Conservation (phyloP, 2,888 invertebrate genomes). For the Lepidocyrtoides sp. region DNA sequence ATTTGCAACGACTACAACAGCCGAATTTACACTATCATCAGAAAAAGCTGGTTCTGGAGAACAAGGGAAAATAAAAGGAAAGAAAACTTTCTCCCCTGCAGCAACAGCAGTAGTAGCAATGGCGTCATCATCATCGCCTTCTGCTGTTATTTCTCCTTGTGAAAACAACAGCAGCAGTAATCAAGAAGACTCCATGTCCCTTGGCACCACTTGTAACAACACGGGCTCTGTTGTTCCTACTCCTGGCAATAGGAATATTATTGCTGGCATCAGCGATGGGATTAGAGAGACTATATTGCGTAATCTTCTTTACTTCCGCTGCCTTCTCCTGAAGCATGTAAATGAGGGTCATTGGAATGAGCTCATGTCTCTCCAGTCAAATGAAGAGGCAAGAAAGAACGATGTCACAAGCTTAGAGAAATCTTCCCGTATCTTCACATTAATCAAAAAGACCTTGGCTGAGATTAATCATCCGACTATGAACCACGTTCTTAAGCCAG, state of each 20-base stretch:
- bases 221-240: constrained; percentile 46
- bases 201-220: constrained; percentile 79
- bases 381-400: constrained; percentile 88
- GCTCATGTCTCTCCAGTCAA: constrained; percentile 89
- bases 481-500: constrained; percentile 81
- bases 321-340: constrained; percentile 89
- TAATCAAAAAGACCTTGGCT: constrained; percentile 79
- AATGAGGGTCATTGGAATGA: constrained; percentile 89
- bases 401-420: constrained; percentile 83
- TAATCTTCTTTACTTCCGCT: constrained; percentile 87
- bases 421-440: constrained; percentile 82
- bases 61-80: constrained; percentile 18
- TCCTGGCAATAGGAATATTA: constrained; percentile 58
- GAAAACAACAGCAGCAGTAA: constrained; percentile 70
- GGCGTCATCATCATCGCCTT: constrained; percentile 40
- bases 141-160: not conserved
- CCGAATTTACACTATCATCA: not conserved
- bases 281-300: constrained; percentile 79
- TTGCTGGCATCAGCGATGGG: constrained; percentile 71
- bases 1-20: constrained; percentile 20
- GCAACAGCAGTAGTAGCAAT: not conserved
- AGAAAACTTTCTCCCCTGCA: constrained; percentile 45
- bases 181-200: constrained; percentile 74
- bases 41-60: constrained; percentile 34
- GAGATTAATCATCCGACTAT: constrained; percentile 80